Evolutionary conservation across 2,113 vertebrate genomes (phyloP).

Genomic region (Garra rufa): DNA sequence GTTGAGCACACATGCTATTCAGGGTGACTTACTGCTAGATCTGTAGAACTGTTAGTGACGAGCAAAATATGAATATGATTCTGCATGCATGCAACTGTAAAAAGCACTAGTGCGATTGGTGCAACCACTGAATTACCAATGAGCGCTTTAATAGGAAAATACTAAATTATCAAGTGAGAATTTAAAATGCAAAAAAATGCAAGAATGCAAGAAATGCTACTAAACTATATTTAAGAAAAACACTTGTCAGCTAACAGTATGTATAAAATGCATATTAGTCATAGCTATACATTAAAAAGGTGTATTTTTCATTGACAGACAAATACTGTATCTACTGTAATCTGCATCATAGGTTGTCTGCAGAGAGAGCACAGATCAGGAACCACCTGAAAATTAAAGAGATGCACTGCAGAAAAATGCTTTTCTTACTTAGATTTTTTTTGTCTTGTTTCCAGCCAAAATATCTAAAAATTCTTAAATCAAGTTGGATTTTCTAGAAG

Average conservation of each 20-base stretch:
- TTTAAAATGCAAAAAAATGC: not conserved
- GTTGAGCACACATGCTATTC: slow-evolving; percentile 40
- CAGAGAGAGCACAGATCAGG: too few species aligned
- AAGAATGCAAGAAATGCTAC: not conserved
- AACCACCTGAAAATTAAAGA: too few species aligned
- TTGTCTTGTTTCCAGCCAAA: too few species aligned
- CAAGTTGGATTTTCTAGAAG: too few species aligned
- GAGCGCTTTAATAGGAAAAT: not conserved
- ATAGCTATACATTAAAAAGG: not conserved
- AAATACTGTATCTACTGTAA: not conserved
- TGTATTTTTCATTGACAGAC: not conserved
- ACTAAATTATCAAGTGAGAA: not conserved
- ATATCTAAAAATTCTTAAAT: too few species aligned
- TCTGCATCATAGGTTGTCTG: not conserved
- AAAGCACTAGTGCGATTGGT: not conserved
- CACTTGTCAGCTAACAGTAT: not conserved
- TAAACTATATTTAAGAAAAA: not conserved
- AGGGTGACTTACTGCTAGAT: slow-evolving; percentile 37
- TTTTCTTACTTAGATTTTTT: too few species aligned
- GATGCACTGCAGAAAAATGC: too few species aligned
- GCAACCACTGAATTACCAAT: not conserved
- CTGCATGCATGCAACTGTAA: slow-evolving; percentile 3
- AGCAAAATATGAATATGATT: slow-evolving; percentile 36
- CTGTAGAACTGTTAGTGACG: slow-evolving; percentile 40
- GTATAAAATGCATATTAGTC: not conserved